phyloP scores from a whole-genome alignment of 1,140 invertebrate species.

The Callitettix versicolor region DNA sequence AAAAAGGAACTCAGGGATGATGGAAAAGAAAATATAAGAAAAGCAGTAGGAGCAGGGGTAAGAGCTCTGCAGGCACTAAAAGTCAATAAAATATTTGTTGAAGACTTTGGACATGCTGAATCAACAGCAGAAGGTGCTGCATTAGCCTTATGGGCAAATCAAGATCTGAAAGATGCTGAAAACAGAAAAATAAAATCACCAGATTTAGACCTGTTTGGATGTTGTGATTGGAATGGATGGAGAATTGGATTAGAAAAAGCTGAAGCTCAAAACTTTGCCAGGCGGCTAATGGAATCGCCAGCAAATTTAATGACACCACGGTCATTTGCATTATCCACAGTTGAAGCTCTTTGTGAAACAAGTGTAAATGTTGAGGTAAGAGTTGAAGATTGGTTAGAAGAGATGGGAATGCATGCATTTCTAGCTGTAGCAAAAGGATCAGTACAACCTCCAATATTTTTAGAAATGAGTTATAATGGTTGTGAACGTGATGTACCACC shows the following conservation, averaged over 20 bases:
- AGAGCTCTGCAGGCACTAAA: slow-evolving; percentile 43
- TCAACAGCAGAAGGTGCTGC: slow-evolving; percentile 61
- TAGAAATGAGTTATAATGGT: slow-evolving; percentile 28
- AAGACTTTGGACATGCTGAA: slow-evolving; percentile 58
- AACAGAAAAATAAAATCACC: slow-evolving; percentile 16
- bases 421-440: slow-evolving; percentile 49
- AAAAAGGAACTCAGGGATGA: slow-evolving; percentile 55
- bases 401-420: slow-evolving; percentile 49
- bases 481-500: slow-evolving; percentile 34
- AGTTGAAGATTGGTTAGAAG: slow-evolving; percentile 39
- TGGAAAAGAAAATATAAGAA: slow-evolving; percentile 53
- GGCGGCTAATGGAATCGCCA: slow-evolving; percentile 49
- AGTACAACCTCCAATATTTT: slow-evolving; percentile 46
- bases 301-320: slow-evolving; percentile 52
- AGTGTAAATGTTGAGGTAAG: slow-evolving; percentile 36
- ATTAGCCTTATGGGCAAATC: slow-evolving; percentile 51
- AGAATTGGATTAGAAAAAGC: slow-evolving; percentile 42
- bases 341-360: slow-evolving; percentile 35
- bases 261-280: slow-evolving; percentile 49
- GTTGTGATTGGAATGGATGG: slow-evolving; percentile 40
- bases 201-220: slow-evolving; percentile 21
- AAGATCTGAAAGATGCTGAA: slow-evolving; percentile 36
- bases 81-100: slow-evolving; percentile 54
- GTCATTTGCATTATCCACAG: slow-evolving; percentile 41
- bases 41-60: slow-evolving; percentile 50